These are phyloP conservation scores for Zoanthus sociatus DNA, from an alignment of 92 coral and sea anemone genomes.

Conservation along the genomic window DNA sequence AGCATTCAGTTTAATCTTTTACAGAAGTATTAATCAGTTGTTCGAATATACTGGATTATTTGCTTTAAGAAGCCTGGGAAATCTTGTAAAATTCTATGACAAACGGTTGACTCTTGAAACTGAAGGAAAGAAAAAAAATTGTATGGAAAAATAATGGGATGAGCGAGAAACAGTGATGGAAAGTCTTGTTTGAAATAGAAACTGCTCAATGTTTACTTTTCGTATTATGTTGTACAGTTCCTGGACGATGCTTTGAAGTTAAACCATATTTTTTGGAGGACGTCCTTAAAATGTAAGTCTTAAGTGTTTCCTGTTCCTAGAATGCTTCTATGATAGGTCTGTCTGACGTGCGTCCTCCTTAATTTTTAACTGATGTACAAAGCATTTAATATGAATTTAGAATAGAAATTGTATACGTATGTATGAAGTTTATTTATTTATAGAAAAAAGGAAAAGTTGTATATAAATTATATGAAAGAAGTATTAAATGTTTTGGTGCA, in stretches of 20 bases:
- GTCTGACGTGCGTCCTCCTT: no score
- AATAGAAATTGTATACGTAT: neutral
- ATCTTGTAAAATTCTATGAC: no score
- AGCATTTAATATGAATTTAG: neutral
- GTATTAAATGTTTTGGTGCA: no score
- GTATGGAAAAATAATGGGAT: neutral
- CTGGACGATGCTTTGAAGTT: conserved; percentile 94
- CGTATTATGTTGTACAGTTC: conserved; percentile 62
- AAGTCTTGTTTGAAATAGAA: neutral
- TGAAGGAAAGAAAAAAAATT: neutral
- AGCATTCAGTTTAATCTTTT: no score
- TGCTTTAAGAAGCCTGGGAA: no score
- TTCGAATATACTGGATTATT: no score
- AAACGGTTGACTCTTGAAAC: neutral
- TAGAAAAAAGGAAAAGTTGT: no score
- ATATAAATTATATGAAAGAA: no score
- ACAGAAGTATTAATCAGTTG: no score
- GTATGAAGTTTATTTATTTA: no score
- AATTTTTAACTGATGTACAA: no score
- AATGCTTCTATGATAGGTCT: neutral
- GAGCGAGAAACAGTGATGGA: neutral
- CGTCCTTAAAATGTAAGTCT: conserved; percentile 85
- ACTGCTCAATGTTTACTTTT: neutral
- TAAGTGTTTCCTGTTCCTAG: neutral
- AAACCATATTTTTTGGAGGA: conserved; percentile 90